Base-by-base conservation (phyloP, 2,888 invertebrate species). In the Furcula furcula region DNA sequence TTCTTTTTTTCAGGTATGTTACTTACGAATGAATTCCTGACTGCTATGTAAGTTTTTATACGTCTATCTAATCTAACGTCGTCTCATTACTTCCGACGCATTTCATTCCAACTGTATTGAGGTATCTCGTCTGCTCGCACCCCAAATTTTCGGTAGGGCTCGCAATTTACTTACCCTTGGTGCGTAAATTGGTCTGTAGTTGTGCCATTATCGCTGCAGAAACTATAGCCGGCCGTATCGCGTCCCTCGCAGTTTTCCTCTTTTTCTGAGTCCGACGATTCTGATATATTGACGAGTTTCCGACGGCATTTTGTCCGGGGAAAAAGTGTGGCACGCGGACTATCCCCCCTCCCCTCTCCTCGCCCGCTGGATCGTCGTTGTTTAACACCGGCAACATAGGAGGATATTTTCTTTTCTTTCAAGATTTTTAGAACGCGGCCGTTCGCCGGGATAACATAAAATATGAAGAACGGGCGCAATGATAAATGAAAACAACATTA, bases 221-320 rank as follows among this genome's bases (percentile, higher is more conserved):
- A 71, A 69, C 67, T 67, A 63, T 65, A 52, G 54, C 44, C 37
- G 40, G 39, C 37, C 46, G 47, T 55, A 54, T 58, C 53, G 48
- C 49, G 38, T 46, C 61, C 60, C 54, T 46, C 49, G 46, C 55
- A 52, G 54, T 51, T 58, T 54, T 42, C 56, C 55, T 46, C 40
- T 56, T 52, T 46, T 48, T 42, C 55, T 41, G 43, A 41, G 44
- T 55, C 55, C 48, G 53, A 50, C 67, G 60, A 64, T 67, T 71
- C 65, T 69, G 71, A 75, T 71, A 68, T 74, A 76, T 75, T 67
- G 75, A 74, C 65, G 64, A 69, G 65, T 63, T 65, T 60, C 62
- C 63, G 61, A 57, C 52, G 53, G 50, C 60, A 48, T 62, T 70
- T 65, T 52, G 51, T 55, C 54, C 52, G 48, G 36, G 46, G 51